phyloP scores from a whole-genome alignment of 1,140 invertebrate genomes.

The Caligus rogercresseyi region DNA sequence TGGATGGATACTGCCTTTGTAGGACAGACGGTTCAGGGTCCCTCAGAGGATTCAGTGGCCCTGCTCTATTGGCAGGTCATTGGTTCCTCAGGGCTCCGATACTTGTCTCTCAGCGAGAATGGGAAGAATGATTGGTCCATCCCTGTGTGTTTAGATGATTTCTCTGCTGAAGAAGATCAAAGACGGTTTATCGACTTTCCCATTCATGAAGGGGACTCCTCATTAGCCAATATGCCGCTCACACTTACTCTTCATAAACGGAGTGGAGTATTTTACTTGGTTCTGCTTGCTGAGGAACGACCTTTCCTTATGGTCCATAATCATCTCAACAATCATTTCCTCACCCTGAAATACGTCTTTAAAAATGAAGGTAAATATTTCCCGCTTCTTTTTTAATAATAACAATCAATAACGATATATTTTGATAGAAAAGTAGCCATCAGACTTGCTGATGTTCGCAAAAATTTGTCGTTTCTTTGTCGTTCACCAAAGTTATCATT shows the following conservation, averaged over 20 bases:
- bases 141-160: not conserved
- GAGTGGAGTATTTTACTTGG: not conserved
- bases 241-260: not conserved
- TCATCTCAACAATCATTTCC: not conserved
- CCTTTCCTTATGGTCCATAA: not conserved
- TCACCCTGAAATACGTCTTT: not conserved
- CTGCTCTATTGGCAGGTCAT: constrained; percentile 11
- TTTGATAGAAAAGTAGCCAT: too few species aligned
- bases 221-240: not conserved
- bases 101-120: not conserved
- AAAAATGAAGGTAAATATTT: not conserved
- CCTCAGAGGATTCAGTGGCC: not conserved
- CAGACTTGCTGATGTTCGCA: too few species aligned
- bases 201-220: not conserved
- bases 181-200: not conserved
- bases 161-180: not conserved
- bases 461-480: too few species aligned
- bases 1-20: not conserved
- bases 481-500: too few species aligned
- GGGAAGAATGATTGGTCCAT: not conserved
- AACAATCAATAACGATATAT: too few species aligned
- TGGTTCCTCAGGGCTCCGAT: not conserved
- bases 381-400: too few species aligned
- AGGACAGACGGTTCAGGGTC: not conserved
- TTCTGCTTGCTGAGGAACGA: not conserved